Evolutionary conservation across 2,797 vertebrate genomes (phyloP).

Genomic region (Numenius phaeopus): DNA sequence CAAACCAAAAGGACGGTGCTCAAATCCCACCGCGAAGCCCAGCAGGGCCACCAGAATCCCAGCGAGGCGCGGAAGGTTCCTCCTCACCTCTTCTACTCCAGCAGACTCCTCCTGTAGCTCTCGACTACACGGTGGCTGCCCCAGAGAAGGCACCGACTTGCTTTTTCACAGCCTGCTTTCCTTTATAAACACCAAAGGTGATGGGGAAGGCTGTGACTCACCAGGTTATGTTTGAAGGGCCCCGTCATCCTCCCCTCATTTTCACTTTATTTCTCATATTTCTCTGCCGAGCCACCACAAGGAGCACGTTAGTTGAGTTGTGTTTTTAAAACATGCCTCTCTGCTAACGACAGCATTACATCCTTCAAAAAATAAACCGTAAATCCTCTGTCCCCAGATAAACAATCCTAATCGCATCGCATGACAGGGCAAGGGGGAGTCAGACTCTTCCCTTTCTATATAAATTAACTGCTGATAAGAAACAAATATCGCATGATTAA

Average conservation of each 20-base stretch:
- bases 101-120: not conserved
- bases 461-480: not conserved
- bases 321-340: not conserved
- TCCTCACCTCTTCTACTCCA: not conserved
- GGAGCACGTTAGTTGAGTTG: accelerated
- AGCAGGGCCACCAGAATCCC: not conserved
- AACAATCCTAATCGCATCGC: not conserved
- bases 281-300: not conserved
- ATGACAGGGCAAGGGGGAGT: accelerated
- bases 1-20: not conserved
- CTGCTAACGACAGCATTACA: not conserved
- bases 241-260: not conserved
- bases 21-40: not conserved
- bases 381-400: not conserved
- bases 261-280: not conserved
- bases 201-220: slow-evolving; percentile 23
- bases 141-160: not conserved
- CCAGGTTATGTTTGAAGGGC: not conserved
- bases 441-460: not conserved
- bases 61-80: not conserved
- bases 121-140: not conserved
- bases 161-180: not conserved
- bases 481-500: not conserved
- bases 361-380: not conserved
- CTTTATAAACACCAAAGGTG: not conserved